These are phyloP conservation scores for Agrypnus murinus DNA, from an alignment of 2,888 invertebrate genomes.

Conservation along the genomic window DNA sequence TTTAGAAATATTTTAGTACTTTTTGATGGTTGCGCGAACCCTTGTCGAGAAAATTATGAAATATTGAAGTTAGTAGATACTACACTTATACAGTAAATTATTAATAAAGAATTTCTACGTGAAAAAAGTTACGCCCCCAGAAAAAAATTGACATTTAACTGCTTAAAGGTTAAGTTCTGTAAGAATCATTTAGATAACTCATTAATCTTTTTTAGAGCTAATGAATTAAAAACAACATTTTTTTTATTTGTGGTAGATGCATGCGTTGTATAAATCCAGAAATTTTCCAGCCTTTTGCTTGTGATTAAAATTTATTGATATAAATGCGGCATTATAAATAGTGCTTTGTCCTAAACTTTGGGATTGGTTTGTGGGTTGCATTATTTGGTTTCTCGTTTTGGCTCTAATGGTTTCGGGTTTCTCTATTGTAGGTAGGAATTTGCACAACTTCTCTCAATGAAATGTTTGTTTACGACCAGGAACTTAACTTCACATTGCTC, in stretches of 20 bases:
- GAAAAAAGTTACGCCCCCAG: too few relatives aligned
- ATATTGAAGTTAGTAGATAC: too few relatives aligned
- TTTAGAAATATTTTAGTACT: too few relatives aligned
- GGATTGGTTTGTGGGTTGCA: constrained; percentile 41
- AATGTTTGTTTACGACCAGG: constrained; percentile 39
- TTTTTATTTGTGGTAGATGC: too few relatives aligned
- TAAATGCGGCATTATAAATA: constrained; percentile 23
- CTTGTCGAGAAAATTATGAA: too few relatives aligned
- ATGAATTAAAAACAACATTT: too few relatives aligned
- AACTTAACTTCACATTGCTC: constrained; percentile 39
- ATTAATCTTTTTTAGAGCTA: too few relatives aligned
- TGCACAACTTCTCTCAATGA: constrained; percentile 40
- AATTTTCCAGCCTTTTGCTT: neutral
- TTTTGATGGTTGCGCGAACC: too few relatives aligned
- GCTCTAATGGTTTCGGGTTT: constrained; percentile 41
- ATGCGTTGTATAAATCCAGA: neutral
- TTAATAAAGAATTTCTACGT: neutral
- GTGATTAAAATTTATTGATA: constrained; percentile 29
- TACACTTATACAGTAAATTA: neutral
- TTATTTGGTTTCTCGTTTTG: constrained; percentile 23
- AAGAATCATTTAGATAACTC: too few relatives aligned
- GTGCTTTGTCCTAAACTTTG: constrained; percentile 31
- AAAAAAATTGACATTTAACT: too few relatives aligned
- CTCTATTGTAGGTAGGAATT: constrained; percentile 40
- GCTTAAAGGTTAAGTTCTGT: too few relatives aligned